Evolutionary conservation across 2,113 vertebrate genomes (phyloP).

Genomic region (Gavialis gangeticus): DNA sequence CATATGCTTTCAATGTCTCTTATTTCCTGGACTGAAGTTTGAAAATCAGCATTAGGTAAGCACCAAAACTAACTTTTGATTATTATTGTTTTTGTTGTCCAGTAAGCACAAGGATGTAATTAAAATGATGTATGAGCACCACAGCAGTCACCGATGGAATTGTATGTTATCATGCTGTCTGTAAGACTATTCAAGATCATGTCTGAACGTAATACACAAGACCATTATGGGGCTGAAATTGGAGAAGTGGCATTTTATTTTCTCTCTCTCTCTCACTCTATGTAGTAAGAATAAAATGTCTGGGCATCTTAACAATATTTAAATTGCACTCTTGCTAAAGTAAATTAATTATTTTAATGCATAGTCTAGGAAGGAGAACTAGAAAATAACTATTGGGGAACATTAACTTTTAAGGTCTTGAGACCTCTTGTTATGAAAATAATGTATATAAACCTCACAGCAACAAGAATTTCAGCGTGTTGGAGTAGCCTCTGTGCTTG

Average conservation of each 20-base stretch:
- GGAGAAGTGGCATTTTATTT: too few species aligned
- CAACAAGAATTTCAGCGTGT: background rate
- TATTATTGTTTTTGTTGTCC: background rate
- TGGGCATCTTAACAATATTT: background rate
- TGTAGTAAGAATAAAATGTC: background rate
- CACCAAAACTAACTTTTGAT: background rate
- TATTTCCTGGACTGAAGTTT: background rate
- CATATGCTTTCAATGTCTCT: accelerated
- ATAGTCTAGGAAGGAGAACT: background rate
- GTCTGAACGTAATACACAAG: background rate
- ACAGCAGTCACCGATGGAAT: background rate
- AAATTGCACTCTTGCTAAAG: background rate
- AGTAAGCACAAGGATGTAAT: background rate
- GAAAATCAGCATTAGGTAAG: background rate
- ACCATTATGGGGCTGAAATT: background rate
- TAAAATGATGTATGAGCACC: background rate
- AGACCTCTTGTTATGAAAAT: background rate
- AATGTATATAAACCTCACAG: background rate
- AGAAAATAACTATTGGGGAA: background rate
- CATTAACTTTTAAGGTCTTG: background rate
- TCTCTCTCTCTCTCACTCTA: too few species aligned
- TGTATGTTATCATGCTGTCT: background rate
- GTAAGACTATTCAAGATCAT: background rate
- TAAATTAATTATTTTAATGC: background rate
- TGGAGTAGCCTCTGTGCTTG: too few species aligned